Evolutionary conservation across 2,113 vertebrate species (phyloP).

Genomic region (Heptranchias perlo): DNA sequence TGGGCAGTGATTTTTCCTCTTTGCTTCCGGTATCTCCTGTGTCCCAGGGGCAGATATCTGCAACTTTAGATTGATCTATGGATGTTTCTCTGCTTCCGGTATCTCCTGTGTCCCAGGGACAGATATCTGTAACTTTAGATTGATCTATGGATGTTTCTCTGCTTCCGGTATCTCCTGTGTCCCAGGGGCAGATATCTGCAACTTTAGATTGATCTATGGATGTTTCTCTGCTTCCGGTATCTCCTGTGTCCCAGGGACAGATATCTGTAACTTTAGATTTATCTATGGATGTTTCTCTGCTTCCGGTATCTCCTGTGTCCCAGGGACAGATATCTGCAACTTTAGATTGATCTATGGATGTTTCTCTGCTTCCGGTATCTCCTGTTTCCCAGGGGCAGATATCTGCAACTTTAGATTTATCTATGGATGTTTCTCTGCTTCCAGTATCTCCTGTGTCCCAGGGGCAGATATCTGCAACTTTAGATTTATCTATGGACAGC

Average conservation of each 20-base stretch:
- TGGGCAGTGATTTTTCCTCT: neutral
- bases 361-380: neutral
- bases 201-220: neutral
- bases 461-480: neutral
- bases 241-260: constrained; percentile 41
- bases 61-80: neutral
- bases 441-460: neutral
- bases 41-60: neutral
- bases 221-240: neutral
- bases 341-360: neutral
- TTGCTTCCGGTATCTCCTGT: neutral
- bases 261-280: accelerated
- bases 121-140: accelerated
- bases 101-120: neutral
- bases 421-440: neutral
- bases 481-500: accelerated
- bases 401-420: neutral
- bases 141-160: neutral
- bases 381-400: constrained; percentile 47
- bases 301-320: neutral
- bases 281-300: neutral
- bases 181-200: neutral
- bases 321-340: neutral
- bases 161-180: neutral
- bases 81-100: neutral